Percentiles rank a stretch among this genome's conserved stretches.
phyloP scores from a whole-genome alignment of 2,113 vertebrate species.

The Petaurus breviceps region DNA sequence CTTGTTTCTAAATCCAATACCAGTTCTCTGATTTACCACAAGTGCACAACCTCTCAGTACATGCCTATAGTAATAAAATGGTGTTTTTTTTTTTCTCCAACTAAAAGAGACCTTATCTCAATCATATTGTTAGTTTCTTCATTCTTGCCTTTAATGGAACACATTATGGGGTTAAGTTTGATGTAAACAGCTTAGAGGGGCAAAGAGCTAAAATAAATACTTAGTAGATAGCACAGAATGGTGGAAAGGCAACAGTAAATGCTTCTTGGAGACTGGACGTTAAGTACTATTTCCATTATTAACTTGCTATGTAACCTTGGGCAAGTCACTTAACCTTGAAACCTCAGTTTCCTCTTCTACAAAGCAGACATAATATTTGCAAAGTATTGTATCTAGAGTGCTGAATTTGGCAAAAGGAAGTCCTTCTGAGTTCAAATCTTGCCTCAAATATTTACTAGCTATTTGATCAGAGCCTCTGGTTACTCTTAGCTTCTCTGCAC shows the following conservation, averaged over 20 bases:
- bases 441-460: not conserved
- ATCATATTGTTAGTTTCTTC: not conserved
- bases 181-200: not conserved
- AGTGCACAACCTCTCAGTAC: no score
- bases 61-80: no score
- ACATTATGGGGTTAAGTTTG: constrained; percentile 20
- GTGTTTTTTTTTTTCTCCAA: not conserved
- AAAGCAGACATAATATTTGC: not conserved
- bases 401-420: not conserved
- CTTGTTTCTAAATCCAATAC: no score
- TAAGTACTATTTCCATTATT: not conserved
- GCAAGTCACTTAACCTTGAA: not conserved
- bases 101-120: not conserved
- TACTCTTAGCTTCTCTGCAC: no score
- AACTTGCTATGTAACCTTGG: not conserved
- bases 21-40: not conserved
- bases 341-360: not conserved
- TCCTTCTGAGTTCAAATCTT: not conserved
- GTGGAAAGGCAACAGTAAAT: not conserved
- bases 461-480: not conserved
- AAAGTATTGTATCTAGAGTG: not conserved
- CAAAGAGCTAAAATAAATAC: not conserved
- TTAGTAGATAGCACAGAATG: not conserved
- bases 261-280: not conserved
- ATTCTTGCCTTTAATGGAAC: constrained; percentile 12